These are phyloP conservation scores for Lutraria lutraria DNA, from an alignment of 2,888 invertebrate species.

Conservation along the genomic window DNA sequence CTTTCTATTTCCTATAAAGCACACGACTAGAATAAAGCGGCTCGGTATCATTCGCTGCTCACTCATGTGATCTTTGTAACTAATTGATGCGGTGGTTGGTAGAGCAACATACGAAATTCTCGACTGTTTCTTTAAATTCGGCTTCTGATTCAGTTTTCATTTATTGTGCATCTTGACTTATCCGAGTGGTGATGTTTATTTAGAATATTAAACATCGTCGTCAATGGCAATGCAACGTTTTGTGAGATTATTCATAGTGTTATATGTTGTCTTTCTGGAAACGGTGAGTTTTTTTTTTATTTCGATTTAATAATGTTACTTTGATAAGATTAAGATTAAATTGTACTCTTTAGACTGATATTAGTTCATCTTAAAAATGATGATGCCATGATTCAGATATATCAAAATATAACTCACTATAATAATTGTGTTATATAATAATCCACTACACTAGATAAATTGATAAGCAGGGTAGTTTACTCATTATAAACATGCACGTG, in stretches of 20 bases:
- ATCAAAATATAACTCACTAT: background rate
- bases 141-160: background rate
- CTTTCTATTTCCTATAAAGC: background rate
- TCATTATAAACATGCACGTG: too few relatives aligned
- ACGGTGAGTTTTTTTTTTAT: conserved; percentile 3
- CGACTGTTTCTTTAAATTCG: conserved; percentile 1
- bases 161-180: conserved; percentile 16
- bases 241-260: background rate
- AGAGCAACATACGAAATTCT: background rate
- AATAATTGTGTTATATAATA: background rate
- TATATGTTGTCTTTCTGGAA: background rate
- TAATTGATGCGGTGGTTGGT: conserved; percentile 8
- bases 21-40: background rate
- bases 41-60: background rate
- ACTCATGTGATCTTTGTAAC: background rate
- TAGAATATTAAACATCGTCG: background rate
- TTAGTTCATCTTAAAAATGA: too few relatives aligned
- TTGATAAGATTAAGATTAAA: too few relatives aligned
- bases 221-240: background rate
- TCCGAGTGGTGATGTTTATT: background rate
- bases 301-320: background rate
- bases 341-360: too few relatives aligned
- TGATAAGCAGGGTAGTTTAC: too few relatives aligned
- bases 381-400: too few relatives aligned
- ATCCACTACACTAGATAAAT: background rate